Evolutionary conservation across 2,113 vertebrate species (phyloP), one percentile per base, ranked within the genome.

Genomic region (Thamnaconus septentrionalis): DNA sequence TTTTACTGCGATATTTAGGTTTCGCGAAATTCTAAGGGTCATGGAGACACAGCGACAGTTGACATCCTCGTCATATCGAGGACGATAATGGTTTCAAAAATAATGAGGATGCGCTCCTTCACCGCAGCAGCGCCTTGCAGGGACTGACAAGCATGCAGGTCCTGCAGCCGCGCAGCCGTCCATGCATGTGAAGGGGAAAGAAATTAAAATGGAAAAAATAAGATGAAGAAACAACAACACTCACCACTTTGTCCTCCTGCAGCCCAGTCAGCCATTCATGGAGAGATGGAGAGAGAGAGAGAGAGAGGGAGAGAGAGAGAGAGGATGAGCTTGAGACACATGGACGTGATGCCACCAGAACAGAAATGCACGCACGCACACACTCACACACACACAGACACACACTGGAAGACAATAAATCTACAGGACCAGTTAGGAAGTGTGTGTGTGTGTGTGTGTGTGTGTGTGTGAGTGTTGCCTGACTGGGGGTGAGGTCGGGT

Each of bases 191-290:
- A 50, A 9, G 9, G n/a, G 5, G 10, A n/a, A 9, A 50, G 10
- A 50, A 7, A 50, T 4, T 50, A 50, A 9, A 50, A 1, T 11
- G 9, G n/a, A n/a, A 50, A 50, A 5, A 50, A 50, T 9, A 61
- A 63, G 55, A 61, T 53, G 61, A 46, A 66, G 63, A 66, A 60
- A 40, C 52, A 31, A 55, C 64, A 64, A 48, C 59, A 89, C 85
- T 87, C 77, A 90, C 89, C 87, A 90, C 89, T 88, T 90, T 90
- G 81, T 89, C 85, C 71, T 89, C 87, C 89, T 90, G 85, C 68
- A 80, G 81, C 61, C 71, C 69, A 75, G 84, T 76, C 64, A 82
- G 76, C 66, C 75, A 78, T 71, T 58, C 76, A 80, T 78, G 71
- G 43, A 57, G 8, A 42, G 64, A 80, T 71, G 64, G 71, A 82